A percentile compares a stretch with the other conserved stretches of the same genome.
These are phyloP conservation scores for Drosophila lacertosa DNA, from an alignment of 1,140 invertebrate species.

Conservation along the genomic window DNA sequence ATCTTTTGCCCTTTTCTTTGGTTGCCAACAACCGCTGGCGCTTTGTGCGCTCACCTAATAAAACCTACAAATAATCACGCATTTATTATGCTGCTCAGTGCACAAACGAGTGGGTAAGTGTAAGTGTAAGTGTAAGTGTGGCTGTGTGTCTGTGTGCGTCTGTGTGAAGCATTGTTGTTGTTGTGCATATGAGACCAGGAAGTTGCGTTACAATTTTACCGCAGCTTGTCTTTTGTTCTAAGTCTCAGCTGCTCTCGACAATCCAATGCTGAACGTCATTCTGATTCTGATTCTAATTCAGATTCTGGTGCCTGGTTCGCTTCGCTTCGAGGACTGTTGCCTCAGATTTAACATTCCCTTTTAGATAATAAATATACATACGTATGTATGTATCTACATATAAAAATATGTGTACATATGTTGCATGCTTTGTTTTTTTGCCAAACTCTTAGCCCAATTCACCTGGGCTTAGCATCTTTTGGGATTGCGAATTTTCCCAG, in stretches of 20 bases:
- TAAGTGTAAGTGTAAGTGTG: conserved; percentile 17
- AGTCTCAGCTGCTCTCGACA: conserved; percentile 39
- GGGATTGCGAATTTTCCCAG: conserved; percentile 3
- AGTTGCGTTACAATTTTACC: conserved; percentile 44
- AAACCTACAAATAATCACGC: conserved; percentile 77
- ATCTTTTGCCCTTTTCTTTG: conserved; percentile 10
- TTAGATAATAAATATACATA: conserved; percentile 48
- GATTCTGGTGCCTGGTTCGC: background rate
- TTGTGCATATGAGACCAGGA: conserved; percentile 33
- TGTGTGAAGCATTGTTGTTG: conserved; percentile 33
- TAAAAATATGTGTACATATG: background rate
- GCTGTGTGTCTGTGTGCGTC: conserved; percentile 13
- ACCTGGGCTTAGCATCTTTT: conserved; percentile 21
- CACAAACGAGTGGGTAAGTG: background rate
- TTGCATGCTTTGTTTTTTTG: background rate
- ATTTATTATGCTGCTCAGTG: conserved; percentile 63
- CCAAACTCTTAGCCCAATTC: conserved; percentile 17
- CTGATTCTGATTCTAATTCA: conserved; percentile 23
- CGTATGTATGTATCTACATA: conserved; percentile 9
- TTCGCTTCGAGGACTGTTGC: background rate
- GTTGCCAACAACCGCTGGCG: conserved; percentile 39
- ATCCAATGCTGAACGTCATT: conserved; percentile 20
- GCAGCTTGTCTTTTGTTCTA: conserved; percentile 56
- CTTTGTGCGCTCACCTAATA: conserved; percentile 63
- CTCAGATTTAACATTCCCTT: conserved; percentile 11